Evolutionary conservation across 2,113 vertebrate genomes (phyloP), one percentile per base, ranked within the genome.

Genomic region (Malurus alboscapulatus): DNA sequence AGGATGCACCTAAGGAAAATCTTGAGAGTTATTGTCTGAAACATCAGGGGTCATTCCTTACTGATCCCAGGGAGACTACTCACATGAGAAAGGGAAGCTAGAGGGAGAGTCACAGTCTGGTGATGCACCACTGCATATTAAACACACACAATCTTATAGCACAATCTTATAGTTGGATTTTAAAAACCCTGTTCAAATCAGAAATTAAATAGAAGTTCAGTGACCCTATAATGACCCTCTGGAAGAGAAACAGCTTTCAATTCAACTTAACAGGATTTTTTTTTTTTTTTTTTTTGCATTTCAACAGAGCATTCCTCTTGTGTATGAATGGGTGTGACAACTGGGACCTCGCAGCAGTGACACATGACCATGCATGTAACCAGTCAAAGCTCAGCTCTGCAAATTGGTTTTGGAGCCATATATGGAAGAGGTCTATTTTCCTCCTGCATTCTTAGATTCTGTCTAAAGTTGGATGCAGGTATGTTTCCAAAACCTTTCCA

Each of bases 341-440:
- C 0, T 40, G 42, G 14, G 36, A 67, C 34, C 26, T 67, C 65
- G 21, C 44, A 73, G 50, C 58, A 83, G 71, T 12, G 58, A 79
- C 45, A 62, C 13, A 14, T 0, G 21, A 51, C 53, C 71, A 63
- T 4, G 34, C 80, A 62, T 0, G 0, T 8, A 44, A 58, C 40
- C 58, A 40, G 27, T 12, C 42, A 42, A 83, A 83, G 72, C 72
- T 84, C 38, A 73, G 65, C 27, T 69, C 20, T 58, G 47, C 71
- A 53, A 48, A 68, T 12, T 36, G 72, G 61, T 50, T 90, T 79
- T 42, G 82, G 38, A 87, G 59, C 32, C 12, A 68, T 34, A 68
- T 34, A 75, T 4, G 8, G 30, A 74, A 38, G 30, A 48, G 45
- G 29, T 32, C 48, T 12, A 3, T 48, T 82, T 90, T 68, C 10